phyloP scores from a whole-genome alignment of 1,140 invertebrate genomes.

The Ephestia elutella region DNA sequence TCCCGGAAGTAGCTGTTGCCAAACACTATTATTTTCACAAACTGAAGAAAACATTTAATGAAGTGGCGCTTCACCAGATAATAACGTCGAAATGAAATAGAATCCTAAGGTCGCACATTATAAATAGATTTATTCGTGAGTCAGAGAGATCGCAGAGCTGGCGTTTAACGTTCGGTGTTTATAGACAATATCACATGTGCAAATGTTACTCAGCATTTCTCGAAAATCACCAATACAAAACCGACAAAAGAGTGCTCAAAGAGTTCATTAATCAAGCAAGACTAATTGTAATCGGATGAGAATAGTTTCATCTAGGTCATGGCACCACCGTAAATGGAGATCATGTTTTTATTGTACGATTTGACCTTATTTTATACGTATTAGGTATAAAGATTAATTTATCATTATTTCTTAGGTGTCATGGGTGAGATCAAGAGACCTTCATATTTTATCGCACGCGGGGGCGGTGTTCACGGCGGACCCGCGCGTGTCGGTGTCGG shows the following conservation, averaged over 20 bases:
- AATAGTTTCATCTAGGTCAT: too few relatives aligned
- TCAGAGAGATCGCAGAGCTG: neutral
- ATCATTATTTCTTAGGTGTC: slow-evolving; percentile 86
- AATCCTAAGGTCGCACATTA: neutral
- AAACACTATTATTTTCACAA: slow-evolving; percentile 9
- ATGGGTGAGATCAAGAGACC: slow-evolving; percentile 83
- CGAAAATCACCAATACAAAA: too few relatives aligned
- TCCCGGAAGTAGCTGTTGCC: slow-evolving; percentile 13
- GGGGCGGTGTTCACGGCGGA: slow-evolving; percentile 82
- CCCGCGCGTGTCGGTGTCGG: slow-evolving; percentile 72
- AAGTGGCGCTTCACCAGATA: neutral
- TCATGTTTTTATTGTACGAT: too few relatives aligned
- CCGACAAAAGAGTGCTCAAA: too few relatives aligned
- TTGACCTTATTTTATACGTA: too few relatives aligned
- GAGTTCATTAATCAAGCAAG: too few relatives aligned
- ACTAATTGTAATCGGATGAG: too few relatives aligned
- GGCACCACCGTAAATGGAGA: too few relatives aligned
- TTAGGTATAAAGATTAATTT: too few relatives aligned
- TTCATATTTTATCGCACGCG: slow-evolving; percentile 84
- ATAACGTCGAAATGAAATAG: slow-evolving; percentile 2
- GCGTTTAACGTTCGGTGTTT: neutral
- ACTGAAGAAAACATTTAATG: neutral
- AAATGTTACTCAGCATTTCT: neutral
- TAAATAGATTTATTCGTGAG: neutral
- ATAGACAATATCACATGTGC: neutral